These are phyloP conservation scores for Rafetus swinhoei DNA, from an alignment of 2,113 vertebrate genomes.

Conservation along the genomic window DNA sequence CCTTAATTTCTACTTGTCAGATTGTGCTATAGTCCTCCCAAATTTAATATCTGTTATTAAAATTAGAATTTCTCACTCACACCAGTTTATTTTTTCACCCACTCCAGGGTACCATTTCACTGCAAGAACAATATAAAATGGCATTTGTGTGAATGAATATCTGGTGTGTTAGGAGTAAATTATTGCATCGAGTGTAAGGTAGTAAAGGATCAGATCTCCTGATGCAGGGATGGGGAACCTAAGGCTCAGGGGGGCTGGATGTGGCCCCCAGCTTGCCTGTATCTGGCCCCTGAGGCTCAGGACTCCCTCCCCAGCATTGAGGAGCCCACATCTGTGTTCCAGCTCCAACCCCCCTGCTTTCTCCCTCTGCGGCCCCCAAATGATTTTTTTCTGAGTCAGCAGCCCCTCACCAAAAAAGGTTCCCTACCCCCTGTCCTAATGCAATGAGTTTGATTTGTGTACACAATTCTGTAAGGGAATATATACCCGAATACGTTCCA, in stretches of 20 bases:
- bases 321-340: too few relatives aligned
- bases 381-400: too few relatives aligned
- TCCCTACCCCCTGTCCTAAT: not conserved
- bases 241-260: too few relatives aligned
- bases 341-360: too few relatives aligned
- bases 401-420: too few relatives aligned
- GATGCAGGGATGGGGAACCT: too few relatives aligned
- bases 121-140: not conserved
- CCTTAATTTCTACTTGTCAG: not conserved
- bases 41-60: not conserved
- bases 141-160: not conserved
- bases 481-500: not conserved
- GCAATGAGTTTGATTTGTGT: not conserved
- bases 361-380: too few relatives aligned
- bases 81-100: not conserved
- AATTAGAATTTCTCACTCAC: not conserved
- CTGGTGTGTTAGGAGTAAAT: not conserved
- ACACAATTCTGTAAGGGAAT: not conserved
- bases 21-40: fast-evolving
- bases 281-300: too few relatives aligned
- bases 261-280: too few relatives aligned
- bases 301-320: too few relatives aligned
- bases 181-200: not conserved
- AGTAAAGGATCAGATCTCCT: not conserved
- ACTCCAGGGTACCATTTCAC: not conserved